Percentiles rank a stretch among this genome's conserved stretches.
phyloP scores from a whole-genome alignment of 2,888 invertebrate species.

The Drosophila emarginata region DNA sequence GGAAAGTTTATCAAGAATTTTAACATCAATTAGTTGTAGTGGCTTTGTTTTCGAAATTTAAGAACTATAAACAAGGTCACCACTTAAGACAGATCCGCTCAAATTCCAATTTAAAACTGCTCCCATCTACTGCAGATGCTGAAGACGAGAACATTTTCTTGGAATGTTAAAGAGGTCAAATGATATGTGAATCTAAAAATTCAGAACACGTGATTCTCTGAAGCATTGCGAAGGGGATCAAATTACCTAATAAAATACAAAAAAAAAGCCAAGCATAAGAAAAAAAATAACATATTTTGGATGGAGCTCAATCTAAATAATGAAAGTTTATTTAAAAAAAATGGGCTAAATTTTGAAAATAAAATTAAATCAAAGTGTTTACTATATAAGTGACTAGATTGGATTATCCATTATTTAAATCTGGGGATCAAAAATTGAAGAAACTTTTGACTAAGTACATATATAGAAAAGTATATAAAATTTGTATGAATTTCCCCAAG shows the following conservation, averaged over 20 bases:
- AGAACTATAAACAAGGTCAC: conserved; percentile 69
- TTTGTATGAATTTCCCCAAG: no score
- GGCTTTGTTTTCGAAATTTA: conserved; percentile 61
- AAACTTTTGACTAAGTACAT: no score
- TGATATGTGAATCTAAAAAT: conserved; percentile 57
- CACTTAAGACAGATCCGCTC: conserved; percentile 37
- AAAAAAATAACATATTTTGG: conserved; percentile 11
- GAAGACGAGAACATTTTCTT: conserved; percentile 5
- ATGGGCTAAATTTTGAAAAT: no score
- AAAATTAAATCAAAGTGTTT: no score
- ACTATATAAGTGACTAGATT: no score
- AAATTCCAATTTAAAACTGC: conserved; percentile 45
- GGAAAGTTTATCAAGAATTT: conserved; percentile 58
- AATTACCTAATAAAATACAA: conserved; percentile 54
- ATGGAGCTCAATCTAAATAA: not conserved
- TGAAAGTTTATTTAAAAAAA: no score
- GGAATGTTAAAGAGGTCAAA: conserved; percentile 61
- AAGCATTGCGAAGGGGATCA: conserved; percentile 66
- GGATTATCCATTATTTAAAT: no score
- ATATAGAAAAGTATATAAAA: no score
- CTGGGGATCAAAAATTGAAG: no score
- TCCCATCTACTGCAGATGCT: conserved; percentile 8
- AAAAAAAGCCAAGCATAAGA: conserved; percentile 26
- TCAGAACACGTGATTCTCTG: conserved; percentile 67
- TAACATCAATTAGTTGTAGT: conserved; percentile 59